phyloP scores from a whole-genome alignment of 2,888 invertebrate species.

The Philaethria dido region DNA sequence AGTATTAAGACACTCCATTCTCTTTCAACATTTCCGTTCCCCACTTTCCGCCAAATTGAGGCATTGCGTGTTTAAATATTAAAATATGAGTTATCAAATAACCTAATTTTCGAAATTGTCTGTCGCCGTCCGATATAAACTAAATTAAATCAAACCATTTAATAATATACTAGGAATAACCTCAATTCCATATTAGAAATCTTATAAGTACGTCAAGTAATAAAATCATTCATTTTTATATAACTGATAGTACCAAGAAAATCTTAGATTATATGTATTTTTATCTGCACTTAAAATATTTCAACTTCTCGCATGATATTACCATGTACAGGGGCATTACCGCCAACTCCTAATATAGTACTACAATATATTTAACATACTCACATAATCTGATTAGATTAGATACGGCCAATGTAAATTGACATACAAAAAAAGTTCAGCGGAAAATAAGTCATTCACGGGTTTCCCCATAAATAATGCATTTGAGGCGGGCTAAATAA shows the following conservation, averaged over 20 bases:
- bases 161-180: not conserved
- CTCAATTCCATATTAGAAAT: not conserved
- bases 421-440: constrained; percentile 25
- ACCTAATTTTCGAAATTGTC: not conserved
- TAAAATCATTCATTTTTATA: not conserved
- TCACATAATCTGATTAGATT: constrained; percentile 33
- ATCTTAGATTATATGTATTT: not conserved
- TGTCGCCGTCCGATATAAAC: not conserved
- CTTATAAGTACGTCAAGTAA: not conserved
- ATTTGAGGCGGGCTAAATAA: constrained; percentile 61
- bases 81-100: not conserved
- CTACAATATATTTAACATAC: constrained; percentile 28
- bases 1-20: no score
- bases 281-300: constrained; percentile 13
- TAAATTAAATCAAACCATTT: not conserved
- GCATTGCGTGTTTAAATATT: no score
- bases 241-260: constrained; percentile 13
- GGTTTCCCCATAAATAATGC: constrained; percentile 59
- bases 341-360: constrained; percentile 26
- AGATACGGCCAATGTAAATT: constrained; percentile 26
- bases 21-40: no score
- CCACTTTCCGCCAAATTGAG: no score
- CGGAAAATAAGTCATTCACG: constrained; percentile 39
- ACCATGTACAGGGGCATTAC: constrained; percentile 30
- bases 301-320: constrained; percentile 3